phyloP scores from a whole-genome alignment of 2,797 vertebrate species.

The Coilia nasus region DNA sequence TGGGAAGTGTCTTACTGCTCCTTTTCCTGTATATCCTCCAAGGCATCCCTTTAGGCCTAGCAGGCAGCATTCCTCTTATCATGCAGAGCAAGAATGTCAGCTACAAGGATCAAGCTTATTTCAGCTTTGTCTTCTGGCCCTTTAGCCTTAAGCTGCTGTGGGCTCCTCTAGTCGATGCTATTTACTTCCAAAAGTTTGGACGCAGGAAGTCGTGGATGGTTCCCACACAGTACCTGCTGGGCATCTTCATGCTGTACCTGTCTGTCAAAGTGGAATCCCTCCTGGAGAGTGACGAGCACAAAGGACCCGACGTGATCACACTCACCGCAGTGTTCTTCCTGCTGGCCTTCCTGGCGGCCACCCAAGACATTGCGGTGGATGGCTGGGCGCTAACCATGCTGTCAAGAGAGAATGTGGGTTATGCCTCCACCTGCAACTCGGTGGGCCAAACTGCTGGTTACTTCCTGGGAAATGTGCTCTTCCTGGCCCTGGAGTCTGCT shows the following conservation, averaged over 20 bases:
- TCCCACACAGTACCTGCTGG: slow-evolving; percentile 94
- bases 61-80: slow-evolving; percentile 94
- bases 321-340: slow-evolving; percentile 92
- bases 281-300: slow-evolving; percentile 75
- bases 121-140: slow-evolving; percentile 98
- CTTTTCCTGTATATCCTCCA: slow-evolving; percentile 97
- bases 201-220: slow-evolving; percentile 97
- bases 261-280: slow-evolving; percentile 83
- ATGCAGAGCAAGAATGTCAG: slow-evolving; percentile 91
- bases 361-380: slow-evolving; percentile 97
- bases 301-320: slow-evolving; percentile 79
- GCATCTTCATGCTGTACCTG: slow-evolving; percentile 94
- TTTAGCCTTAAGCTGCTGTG: slow-evolving; percentile 97
- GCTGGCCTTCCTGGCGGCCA: slow-evolving; percentile 95
- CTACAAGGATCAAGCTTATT: slow-evolving; percentile 96
- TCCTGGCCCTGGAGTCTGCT: slow-evolving; percentile 92
- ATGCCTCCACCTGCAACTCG: slow-evolving; percentile 97
- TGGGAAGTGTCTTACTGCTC: slow-evolving; percentile 86
- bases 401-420: slow-evolving; percentile 94
- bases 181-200: slow-evolving; percentile 88
- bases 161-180: slow-evolving; percentile 94
- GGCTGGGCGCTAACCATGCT: slow-evolving; percentile 99
- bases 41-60: slow-evolving; percentile 94
- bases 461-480: slow-evolving; percentile 96
- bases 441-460: slow-evolving; percentile 98